Evolutionary conservation across 1,140 invertebrate genomes (phyloP), one percentile per base, ranked within the genome.

Genomic region (Drosophila sp.): DNA sequence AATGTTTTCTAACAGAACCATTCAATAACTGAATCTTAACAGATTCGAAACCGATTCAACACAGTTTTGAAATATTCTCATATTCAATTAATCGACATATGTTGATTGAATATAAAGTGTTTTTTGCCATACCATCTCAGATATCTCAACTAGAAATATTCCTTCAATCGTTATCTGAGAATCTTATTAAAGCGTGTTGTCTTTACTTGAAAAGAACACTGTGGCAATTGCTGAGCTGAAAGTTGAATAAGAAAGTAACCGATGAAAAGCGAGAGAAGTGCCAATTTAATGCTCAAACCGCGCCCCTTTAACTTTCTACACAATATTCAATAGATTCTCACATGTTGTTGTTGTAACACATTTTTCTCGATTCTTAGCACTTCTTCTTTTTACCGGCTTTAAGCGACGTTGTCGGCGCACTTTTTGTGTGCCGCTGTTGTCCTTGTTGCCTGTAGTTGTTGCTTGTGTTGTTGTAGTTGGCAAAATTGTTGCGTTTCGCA

Each of bases 401-500:
- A 57, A 78, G 76, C 62, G 53, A 62, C 66, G 36, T 45, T 59
- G 7, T 41, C 46, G 48, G 70, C 78, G 81, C 81, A 70, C 72
- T 80, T 62, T 78, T 53, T 67, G 64, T 63, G 50, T 61, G 59
- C 7, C 46, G 41, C 59, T n/a, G 38, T 48, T 66, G 46, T 34
- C 34, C 61, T 63, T n/a, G 38, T 48, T 66, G 46, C 40, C 34
- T 64, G 61, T 48, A 45, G 46, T 63, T 73, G 57, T 72, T 77
- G 46, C 64, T 21, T 21, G 21, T 78, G 36, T 38, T 38, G 36
- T 50, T 87, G 80, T 89, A 78, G 83, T 80, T 89, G 79, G 87
- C 53, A 71, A 90, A 90, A 90, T 90, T 90, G 87, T 90, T 90
- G 87, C 87, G 79, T 90, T 90, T 90, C 87, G 87, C 87, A 80